A percentile compares a stretch with the other conserved stretches of the same genome.
Conservation (phyloP, 2,888 invertebrate species). For the Hydraecia micacea region DNA sequence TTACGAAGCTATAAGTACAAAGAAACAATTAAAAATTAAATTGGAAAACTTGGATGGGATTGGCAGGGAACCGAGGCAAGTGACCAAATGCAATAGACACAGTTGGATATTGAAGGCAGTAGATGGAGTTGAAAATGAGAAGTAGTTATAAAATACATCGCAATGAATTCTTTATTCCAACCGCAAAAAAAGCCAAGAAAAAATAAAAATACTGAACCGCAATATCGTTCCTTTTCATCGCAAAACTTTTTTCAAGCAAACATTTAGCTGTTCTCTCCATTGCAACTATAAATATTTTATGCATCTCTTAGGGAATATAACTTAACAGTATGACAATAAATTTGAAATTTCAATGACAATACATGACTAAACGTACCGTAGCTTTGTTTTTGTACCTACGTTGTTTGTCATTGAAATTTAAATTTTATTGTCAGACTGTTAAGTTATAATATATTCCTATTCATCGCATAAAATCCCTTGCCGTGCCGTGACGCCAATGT, state of each 20-base stretch:
- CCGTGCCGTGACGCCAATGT: not conserved
- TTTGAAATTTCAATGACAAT: not conserved
- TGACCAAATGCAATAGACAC: not conserved
- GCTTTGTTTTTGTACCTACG: not conserved
- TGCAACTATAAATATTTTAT: slow-evolving; percentile 48
- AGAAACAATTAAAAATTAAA: not conserved
- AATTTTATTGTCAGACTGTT: not conserved
- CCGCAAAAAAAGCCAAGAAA: not conserved
- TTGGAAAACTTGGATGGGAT: not conserved
- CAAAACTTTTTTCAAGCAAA: slow-evolving; percentile 35
- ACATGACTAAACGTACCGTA: not conserved
- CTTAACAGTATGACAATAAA: not conserved
- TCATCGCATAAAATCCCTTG: not conserved
- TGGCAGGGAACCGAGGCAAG: not conserved
- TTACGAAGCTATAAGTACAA: too few species aligned
- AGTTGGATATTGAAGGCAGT: not conserved
- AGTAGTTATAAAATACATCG: not conserved
- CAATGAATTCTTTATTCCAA: not conserved
- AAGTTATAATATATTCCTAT: not conserved
- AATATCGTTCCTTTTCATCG: slow-evolving; percentile 22
- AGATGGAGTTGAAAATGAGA: not conserved
- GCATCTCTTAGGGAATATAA: slow-evolving; percentile 3
- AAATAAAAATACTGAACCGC: slow-evolving; percentile 25
- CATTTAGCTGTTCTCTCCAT: slow-evolving; percentile 38
- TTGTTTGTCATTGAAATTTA: not conserved